A percentile compares a stretch with the other conserved stretches of the same genome.
Evolutionary conservation across 1,140 invertebrate genomes (phyloP).

Genomic region (Ceratosolen fusciceps): DNA sequence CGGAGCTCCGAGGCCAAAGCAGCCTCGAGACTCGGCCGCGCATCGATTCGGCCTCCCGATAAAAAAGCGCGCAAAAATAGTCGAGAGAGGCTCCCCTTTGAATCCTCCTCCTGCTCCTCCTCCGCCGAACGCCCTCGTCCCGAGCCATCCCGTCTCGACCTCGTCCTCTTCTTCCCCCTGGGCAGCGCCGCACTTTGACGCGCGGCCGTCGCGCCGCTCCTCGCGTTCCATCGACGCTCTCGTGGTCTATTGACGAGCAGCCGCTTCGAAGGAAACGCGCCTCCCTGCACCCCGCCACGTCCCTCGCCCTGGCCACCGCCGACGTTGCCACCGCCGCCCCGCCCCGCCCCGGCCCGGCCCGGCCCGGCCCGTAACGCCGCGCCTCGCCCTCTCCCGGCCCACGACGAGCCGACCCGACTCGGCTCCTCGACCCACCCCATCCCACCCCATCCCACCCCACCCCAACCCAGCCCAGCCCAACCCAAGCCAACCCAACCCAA

Average conservation of each 20-base stretch:
- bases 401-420: too few relatives aligned
- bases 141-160: too few relatives aligned
- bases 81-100: slow-evolving; percentile 20
- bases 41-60: slow-evolving; percentile 40
- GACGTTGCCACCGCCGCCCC: background rate
- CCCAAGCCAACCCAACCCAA: too few relatives aligned
- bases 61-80: slow-evolving; percentile 47
- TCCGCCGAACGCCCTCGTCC: too few relatives aligned
- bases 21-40: slow-evolving; percentile 16
- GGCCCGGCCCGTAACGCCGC: too few relatives aligned
- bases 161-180: background rate
- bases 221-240: slow-evolving; percentile 26
- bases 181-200: slow-evolving; percentile 11
- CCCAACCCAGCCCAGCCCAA: too few relatives aligned
- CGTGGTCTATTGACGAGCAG: slow-evolving; percentile 31
- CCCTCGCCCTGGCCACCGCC: background rate
- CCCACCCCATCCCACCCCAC: background rate
- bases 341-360: background rate
- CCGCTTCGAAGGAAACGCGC: slow-evolving; percentile 3
- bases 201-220: slow-evolving; percentile 26
- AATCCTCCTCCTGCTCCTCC: background rate
- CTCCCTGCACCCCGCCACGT: background rate
- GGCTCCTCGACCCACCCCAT: background rate
- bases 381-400: too few relatives aligned
- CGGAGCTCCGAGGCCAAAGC: background rate